Evolutionary conservation across 2,113 vertebrate species (phyloP).

Genomic region (Pungitius pungitius): DNA sequence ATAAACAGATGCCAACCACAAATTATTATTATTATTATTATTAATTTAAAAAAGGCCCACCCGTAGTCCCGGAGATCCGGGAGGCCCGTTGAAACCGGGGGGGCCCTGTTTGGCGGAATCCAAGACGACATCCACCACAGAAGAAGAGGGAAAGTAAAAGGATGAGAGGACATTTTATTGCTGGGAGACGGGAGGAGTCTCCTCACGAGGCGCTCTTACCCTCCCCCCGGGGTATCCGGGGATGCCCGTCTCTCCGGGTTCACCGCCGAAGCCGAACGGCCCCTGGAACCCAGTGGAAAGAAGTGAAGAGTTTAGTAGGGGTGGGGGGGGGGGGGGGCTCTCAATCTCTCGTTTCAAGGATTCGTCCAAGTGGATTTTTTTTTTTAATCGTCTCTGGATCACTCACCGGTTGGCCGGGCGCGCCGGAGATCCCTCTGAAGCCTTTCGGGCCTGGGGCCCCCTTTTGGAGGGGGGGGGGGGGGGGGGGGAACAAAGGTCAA

Average conservation of each 20-base stretch:
- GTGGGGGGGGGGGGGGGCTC: background rate
- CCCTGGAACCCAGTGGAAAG: slow-evolving; percentile 76
- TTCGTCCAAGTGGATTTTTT: background rate
- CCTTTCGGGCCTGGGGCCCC: slow-evolving; percentile 86
- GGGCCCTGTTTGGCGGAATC: slow-evolving; percentile 80
- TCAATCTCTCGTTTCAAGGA: too few species aligned
- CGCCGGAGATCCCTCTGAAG: slow-evolving; percentile 77
- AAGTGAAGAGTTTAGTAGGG: too few species aligned
- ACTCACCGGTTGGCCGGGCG: slow-evolving; percentile 83
- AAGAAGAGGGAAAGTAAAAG: slow-evolving; percentile 19
- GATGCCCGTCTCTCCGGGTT: slow-evolving; percentile 91
- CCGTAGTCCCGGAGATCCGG: slow-evolving; percentile 82
- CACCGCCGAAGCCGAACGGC: slow-evolving; percentile 76
- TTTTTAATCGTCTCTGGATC: background rate
- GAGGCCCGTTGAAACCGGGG: slow-evolving; percentile 84
- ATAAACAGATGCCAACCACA: too few species aligned
- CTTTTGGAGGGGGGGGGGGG: slow-evolving; percentile 80
- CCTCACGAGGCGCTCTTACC: slow-evolving; percentile 76
- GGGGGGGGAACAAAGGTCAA: slow-evolving; percentile 9
- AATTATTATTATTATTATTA: too few species aligned
- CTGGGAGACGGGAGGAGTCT: background rate
- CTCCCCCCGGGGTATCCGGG: slow-evolving; percentile 88
- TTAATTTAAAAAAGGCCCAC: slow-evolving; percentile 71
- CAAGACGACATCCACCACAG: slow-evolving; percentile 33
- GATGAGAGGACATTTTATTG: background rate